Evolutionary conservation across 2,888 invertebrate genomes (phyloP).

Genomic region (Cheilosia pagana): DNA sequence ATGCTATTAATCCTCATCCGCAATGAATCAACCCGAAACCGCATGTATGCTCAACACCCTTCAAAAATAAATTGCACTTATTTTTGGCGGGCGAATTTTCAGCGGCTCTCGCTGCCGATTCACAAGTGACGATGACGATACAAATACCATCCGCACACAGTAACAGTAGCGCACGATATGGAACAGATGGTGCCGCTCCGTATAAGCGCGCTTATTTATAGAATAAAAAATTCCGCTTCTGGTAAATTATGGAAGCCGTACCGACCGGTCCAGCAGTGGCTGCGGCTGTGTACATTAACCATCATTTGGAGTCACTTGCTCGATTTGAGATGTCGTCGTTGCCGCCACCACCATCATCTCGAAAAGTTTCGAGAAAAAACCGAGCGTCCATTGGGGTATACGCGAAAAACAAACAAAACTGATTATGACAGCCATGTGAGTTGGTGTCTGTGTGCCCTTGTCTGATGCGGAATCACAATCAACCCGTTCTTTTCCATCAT

Average conservation of each 20-base stretch:
- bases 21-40: constrained; percentile 50
- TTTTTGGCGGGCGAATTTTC: constrained; percentile 51
- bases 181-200: constrained; percentile 39
- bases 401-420: constrained; percentile 29
- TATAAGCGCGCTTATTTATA: constrained; percentile 59
- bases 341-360: constrained; percentile 33
- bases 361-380: constrained; percentile 10
- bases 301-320: constrained; percentile 64
- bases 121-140: background rate
- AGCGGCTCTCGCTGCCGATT: background rate
- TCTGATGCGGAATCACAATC: constrained; percentile 31
- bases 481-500: constrained; percentile 43
- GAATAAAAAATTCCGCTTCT: constrained; percentile 56
- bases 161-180: background rate
- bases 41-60: constrained; percentile 37
- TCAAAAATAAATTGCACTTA: constrained; percentile 52
- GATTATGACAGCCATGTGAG: constrained; percentile 63
- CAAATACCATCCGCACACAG: constrained; percentile 3
- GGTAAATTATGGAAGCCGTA: constrained; percentile 57
- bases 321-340: constrained; percentile 41
- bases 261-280: background rate
- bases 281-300: constrained; percentile 19
- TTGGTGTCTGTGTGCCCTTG: constrained; percentile 33
- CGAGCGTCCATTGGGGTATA: background rate
- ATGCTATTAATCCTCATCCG: constrained; percentile 34